These are phyloP conservation scores for Osmerus mordax DNA, from an alignment of 2,113 vertebrate genomes.

Conservation along the genomic window DNA sequence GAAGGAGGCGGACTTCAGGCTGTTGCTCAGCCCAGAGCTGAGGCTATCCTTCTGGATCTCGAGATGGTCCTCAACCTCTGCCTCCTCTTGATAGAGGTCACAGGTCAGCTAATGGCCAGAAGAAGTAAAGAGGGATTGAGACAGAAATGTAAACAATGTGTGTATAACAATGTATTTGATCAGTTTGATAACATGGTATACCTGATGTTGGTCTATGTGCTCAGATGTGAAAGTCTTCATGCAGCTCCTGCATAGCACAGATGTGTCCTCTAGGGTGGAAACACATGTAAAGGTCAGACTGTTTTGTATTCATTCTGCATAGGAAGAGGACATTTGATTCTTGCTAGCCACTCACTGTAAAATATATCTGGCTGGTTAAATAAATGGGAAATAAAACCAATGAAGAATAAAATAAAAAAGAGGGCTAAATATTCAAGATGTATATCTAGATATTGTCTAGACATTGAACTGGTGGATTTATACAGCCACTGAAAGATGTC, in stretches of 20 bases:
- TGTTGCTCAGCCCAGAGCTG: not conserved
- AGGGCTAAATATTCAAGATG: not conserved
- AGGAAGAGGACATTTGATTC: too few species aligned
- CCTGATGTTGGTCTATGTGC: constrained; percentile 45
- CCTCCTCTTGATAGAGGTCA: not conserved
- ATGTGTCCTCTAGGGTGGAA: constrained; percentile 2
- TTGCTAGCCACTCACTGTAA: too few species aligned
- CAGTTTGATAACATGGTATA: constrained; percentile 12
- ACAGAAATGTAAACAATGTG: not conserved
- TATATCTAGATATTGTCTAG: not conserved
- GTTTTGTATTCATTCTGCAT: not conserved
- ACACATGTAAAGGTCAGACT: not conserved
- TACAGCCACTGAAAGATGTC: too few species aligned
- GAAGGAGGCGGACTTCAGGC: not conserved
- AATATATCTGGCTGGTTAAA: too few species aligned
- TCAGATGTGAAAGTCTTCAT: constrained; percentile 26
- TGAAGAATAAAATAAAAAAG: too few species aligned
- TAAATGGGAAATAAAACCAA: too few species aligned
- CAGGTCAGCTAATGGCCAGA: constrained; percentile 32
- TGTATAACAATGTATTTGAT: not conserved
- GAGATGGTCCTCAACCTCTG: not conserved
- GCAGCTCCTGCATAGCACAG: constrained; percentile 17
- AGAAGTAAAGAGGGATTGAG: not conserved
- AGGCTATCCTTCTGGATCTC: not conserved
- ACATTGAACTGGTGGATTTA: too few species aligned